Evolutionary conservation across 1,140 invertebrate species (phyloP).

Genomic region (Colletes latitarsis): DNA sequence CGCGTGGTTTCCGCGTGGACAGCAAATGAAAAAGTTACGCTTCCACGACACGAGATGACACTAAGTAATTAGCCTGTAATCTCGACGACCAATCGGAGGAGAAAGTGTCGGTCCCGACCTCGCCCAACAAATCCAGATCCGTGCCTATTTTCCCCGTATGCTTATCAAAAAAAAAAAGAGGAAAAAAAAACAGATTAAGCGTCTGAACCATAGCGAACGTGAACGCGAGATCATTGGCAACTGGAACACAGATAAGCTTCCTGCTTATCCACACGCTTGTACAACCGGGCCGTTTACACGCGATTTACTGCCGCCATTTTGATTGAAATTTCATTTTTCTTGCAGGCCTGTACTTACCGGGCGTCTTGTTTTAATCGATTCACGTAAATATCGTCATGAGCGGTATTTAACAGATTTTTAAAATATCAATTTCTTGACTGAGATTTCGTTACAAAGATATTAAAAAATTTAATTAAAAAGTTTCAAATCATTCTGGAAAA

Average conservation of each 20-base stretch:
- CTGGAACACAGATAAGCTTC: conserved; percentile 4
- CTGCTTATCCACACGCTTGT: neutral
- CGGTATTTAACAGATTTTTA: too few species aligned
- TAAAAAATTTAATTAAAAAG: too few species aligned
- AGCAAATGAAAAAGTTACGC: neutral
- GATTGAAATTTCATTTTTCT: neutral
- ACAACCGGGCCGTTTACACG: neutral
- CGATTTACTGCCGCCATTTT: neutral
- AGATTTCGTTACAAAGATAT: too few species aligned
- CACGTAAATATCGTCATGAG: too few species aligned
- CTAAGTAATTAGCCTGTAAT: conserved; percentile 31
- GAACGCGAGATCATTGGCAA: conserved; percentile 30
- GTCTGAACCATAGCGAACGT: conserved; percentile 11
- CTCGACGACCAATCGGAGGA: neutral
- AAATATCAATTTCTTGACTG: too few species aligned
- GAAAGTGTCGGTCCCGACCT: neutral
- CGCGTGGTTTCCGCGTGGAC: neutral
- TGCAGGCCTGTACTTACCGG: neutral
- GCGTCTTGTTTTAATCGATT: neutral
- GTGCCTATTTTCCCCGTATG: neutral
- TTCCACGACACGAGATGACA: neutral
- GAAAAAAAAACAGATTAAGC: conserved; percentile 6
- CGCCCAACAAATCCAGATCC: neutral
- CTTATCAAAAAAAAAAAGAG: conserved; percentile 27
- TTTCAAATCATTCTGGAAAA: too few species aligned